A percentile compares a stretch with the other conserved stretches of the same genome.
Evolutionary conservation across 2,797 vertebrate genomes (phyloP).

Genomic region (Hozukius guyotensis): DNA sequence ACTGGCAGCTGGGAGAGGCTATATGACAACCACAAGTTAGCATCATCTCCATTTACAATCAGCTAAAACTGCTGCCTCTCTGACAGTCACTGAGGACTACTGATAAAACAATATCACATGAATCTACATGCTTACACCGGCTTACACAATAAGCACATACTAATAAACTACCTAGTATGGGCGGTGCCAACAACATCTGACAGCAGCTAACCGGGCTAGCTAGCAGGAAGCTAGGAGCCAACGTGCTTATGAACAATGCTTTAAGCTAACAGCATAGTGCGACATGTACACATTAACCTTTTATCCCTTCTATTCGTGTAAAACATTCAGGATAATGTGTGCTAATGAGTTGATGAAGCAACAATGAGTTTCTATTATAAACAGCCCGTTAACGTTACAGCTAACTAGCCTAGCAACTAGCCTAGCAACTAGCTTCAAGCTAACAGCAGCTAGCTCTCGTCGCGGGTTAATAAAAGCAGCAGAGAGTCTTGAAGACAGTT

Average conservation of each 20-base stretch:
- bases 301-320: accelerated
- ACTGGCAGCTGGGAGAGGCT: conserved; percentile 36
- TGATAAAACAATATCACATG: neutral
- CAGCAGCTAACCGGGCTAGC: conserved; percentile 50
- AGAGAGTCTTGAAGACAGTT: conserved; percentile 19
- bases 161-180: conserved; percentile 24
- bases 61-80: neutral
- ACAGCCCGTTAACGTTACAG: neutral
- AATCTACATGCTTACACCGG: neutral
- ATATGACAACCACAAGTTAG: conserved; percentile 38
- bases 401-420: neutral
- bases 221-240: conserved; percentile 41
- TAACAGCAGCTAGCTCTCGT: conserved; percentile 48
- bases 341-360: accelerated
- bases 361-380: neutral
- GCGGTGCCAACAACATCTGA: conserved; percentile 58
- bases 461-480: conserved; percentile 23
- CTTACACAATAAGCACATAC: neutral
- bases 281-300: neutral
- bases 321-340: accelerated
- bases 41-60: neutral
- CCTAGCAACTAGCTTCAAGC: conserved; percentile 29
- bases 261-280: neutral
- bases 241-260: conserved; percentile 54
- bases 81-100: neutral